Evolutionary conservation across 1,140 invertebrate species (phyloP), one percentile per base, ranked within the genome.

Genomic region (Bombus pyrosoma): DNA sequence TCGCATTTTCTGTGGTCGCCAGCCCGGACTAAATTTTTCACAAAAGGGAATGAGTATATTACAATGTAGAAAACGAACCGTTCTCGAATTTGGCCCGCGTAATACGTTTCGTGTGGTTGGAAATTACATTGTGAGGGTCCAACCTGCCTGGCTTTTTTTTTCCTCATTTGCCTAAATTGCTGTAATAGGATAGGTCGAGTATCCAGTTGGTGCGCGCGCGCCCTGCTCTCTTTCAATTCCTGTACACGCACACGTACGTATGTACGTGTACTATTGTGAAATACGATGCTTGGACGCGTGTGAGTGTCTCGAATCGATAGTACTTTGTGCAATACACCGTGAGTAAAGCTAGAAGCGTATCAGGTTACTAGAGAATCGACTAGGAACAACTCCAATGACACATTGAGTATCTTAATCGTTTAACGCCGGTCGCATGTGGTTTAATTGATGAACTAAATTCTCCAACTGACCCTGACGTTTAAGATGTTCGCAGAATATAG

Each of bases 261-360:
- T 47, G 13, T 18, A 1, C 9, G 32, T 5, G 28, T 8, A 13
- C 25, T 0, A 2, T 22, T 5, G 5, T 53, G 47, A 22, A 53
- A 18, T 34, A 47, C n/a, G n/a, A 32, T 37, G 39, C 9, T 25
- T 6, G 39, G 6, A 13, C 22, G 53, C 57, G 32, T 5, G 37
- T 34, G 62, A 28, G 71, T 80, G 43, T 69, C 8, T 71, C 41
- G 83, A 81, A 85, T 85, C 83, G 83, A 85, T 85, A 81, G 6
- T 53, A 41, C 69, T 81, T 80, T 80, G 83, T 71, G 74, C 72
- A 80, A 84, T 80, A 72, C 83, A 53, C 15, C 68, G 83, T 72
- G 53, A 39, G 47, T 72, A 72, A 72, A 80, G 39, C 76, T 34
- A 15, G 18, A 32, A 22, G 66, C 76, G 75, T 41, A 47, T 72